A percentile compares a stretch with the other conserved stretches of the same genome.
Conservation (phyloP, 2,113 vertebrate genomes). For the Hypanus sabinus region DNA sequence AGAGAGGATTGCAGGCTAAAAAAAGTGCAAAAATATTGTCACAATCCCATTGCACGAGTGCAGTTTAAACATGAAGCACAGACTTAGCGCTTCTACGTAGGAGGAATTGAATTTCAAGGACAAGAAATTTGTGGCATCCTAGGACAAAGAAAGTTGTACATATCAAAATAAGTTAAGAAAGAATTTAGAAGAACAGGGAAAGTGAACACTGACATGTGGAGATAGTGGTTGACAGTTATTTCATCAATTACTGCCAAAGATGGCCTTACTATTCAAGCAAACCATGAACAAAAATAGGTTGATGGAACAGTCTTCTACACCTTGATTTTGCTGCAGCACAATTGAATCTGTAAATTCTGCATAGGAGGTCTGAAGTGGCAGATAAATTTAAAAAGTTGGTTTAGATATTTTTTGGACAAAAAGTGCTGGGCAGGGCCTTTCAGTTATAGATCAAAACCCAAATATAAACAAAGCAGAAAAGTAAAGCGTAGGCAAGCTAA, state of each 20-base stretch:
- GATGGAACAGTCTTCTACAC: background rate
- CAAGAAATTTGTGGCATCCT: background rate
- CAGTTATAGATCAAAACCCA: too few relatives aligned
- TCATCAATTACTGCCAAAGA: background rate
- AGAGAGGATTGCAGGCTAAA: too few relatives aligned
- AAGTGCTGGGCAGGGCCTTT: too few relatives aligned
- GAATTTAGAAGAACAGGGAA: background rate
- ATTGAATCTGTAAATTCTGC: background rate
- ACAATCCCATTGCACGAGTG: too few relatives aligned
- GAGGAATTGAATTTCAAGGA: too few relatives aligned
- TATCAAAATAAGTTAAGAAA: background rate
- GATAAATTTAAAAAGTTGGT: background rate
- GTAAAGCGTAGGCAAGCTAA: too few relatives aligned
- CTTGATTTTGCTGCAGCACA: background rate
- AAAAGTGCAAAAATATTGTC: too few relatives aligned
- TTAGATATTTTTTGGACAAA: background rate
- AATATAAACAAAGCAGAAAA: too few relatives aligned
- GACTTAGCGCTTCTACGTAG: too few relatives aligned
- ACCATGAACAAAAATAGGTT: background rate
- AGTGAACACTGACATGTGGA: background rate
- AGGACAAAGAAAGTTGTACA: background rate
- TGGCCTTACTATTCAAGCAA: background rate
- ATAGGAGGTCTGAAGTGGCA: background rate
- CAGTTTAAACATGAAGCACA: too few relatives aligned
- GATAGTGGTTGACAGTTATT: background rate